Base-by-base conservation (phyloP, 2,888 invertebrate genomes). In the Drosophila suboccidentalis region DNA sequence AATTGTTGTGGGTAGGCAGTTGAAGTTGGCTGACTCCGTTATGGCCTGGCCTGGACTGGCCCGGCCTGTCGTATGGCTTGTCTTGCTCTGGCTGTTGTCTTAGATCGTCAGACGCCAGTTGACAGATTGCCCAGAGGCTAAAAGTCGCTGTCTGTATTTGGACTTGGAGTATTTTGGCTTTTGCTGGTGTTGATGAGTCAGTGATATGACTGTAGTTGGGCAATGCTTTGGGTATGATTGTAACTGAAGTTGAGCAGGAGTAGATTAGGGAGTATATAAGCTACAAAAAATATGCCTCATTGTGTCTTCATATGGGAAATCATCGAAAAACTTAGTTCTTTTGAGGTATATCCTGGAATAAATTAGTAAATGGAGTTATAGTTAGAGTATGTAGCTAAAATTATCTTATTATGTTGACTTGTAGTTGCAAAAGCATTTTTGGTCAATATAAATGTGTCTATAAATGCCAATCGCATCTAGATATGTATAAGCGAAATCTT, bases 91-190 rank as follows among this genome's bases (percentile, higher is more conserved):
- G 67, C 61, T 71, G 72, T 71, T 79, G 79, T 75, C 80, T 82
- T 75, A 78, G 84, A 88, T 85, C 83, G 87, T 82, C 78, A 69
- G 91, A 79, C 77, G 79, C 72, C 81, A 77, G 80, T 80, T 86
- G 85, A 90, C 81, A 85, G 84, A 83, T 90, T 87, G 82, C 76
- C 91, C 71, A 69, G 70, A 78, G 81, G 87, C 88, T 76, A 80
- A 82, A 73, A 85, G 77, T 77, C 70, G 71, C 71, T 74, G 75
- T 69, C 65, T 65, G 64, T 63, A 71, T 79, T 82, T 83, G 83
- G 65, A 43, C 19, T 62, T 68, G 51, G 44, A 57, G 51, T 47
- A 57, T 66, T 78, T 78, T 69, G 73, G 64, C 50, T 38, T 55
- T 51, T 54, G 61, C 71, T 38, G 72, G 72, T 69, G 81, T 78